Base-by-base conservation (phyloP, 1,140 invertebrate genomes). In the Drosophila nigrodunni region DNA sequence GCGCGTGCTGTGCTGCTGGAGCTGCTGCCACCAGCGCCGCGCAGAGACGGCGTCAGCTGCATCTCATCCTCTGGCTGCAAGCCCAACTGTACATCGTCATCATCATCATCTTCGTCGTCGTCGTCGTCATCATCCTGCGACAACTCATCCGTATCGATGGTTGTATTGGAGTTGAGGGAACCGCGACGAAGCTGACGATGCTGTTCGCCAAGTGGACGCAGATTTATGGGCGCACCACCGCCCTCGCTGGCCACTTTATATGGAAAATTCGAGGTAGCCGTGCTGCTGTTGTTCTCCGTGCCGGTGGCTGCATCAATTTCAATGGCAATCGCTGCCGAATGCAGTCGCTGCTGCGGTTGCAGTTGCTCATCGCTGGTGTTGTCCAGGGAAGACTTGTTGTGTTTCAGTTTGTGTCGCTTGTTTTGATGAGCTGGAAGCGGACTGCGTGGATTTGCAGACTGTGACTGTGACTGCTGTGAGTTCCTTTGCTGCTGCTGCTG, bases 231-330 rank as follows among this genome's bases (percentile, higher is more conserved):
- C 9, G 68, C 69, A 6, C 82, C 82, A 2, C 87, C 80, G 10
- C 80, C 85, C 37, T 88, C 82, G 21, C 77, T 86, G 57, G 81
- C 80, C 44, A 88, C 75, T 37, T 91, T 91, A 21, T 86, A 92
- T 2, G 90, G 83, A 13, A 92, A 92, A 59, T 92, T 92, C 0
- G 90, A 92, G 25, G 90, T 92, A 15, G 87, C 90, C 11, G 90
- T 92, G 74, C 90, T 92, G 74, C 85, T 90, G 70, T 89, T 91
- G 46, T 90, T 88, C 61, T 89, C 89, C 18, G 80, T 87, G 43
- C 77, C 87, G 3, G 91, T 92, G 6, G 85, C 91, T 9, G 88
- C 91, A 78, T 92, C 90, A 35, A 92, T 92, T 60, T 92, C 90
- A 37, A 92, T 92, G 59, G 90, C 90, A 41, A 92, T 92, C 49